Evolutionary conservation across 2,113 vertebrate genomes (phyloP), one percentile per base, ranked within the genome.

Genomic region (Eudorcas thomsonii): DNA sequence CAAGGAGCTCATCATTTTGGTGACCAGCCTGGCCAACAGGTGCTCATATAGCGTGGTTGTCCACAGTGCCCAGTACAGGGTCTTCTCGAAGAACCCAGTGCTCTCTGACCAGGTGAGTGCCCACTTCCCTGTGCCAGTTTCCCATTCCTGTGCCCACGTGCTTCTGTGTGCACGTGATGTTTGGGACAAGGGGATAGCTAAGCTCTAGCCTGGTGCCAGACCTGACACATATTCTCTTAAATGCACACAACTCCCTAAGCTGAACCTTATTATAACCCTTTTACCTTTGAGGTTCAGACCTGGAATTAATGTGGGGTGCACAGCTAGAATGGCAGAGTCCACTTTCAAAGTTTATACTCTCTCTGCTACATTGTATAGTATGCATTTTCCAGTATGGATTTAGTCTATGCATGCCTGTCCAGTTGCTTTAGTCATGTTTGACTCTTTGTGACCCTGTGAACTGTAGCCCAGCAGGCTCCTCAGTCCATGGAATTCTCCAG

Each of bases 1-100:
- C 80, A 99, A 99, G 71, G 99, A 99, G 94, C 98, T 99, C 87
- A 99, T 99, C 28, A 99, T 99, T 11, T 99, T 99, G 82, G 99
- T 99, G 64, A 99, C 99, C 19, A 99, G 99, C 93, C 97, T 94
- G 64, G 98, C 99, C 96, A 99, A 99, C 90, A 99, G 98, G 96
- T 99, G 99, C 96, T 98, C 99, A 43, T 99, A 99, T 96, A 99
- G 99, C 30, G 99, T 99, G 92, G 97, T 99, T 55, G 99, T 99
- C 62, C 99, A 99, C 21, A 97, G 99, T 98, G 99, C 99, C 45
- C n/a, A 99, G 94, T 99, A 99, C 88, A 99, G 99, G 48, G 99
- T 99, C 96, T 99, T 99, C 96, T 99, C 99, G 0, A 99, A 99
- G 98, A 99, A 99, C 45, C 99, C 98, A 25, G 98, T 94, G 3